Conservation (phyloP, 2,888 invertebrate species). For the Ophion slaviceki region DNA sequence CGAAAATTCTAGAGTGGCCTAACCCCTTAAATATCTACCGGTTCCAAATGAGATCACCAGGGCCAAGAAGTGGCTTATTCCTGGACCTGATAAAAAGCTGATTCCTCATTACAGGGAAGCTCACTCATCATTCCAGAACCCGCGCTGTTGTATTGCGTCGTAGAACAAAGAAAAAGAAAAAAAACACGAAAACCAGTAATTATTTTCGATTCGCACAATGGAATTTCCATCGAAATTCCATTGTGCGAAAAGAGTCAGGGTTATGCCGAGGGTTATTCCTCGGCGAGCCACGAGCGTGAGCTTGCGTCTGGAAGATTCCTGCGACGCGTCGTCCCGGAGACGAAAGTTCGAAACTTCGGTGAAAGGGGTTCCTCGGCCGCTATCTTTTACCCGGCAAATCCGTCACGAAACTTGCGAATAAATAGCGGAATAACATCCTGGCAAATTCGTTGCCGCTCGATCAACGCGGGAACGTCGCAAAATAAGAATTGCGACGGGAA, state of each 20-base stretch:
- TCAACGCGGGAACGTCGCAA: conserved; percentile 36
- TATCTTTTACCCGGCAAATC: conserved; percentile 51
- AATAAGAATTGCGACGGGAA: conserved; percentile 60
- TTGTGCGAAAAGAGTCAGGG: conserved; percentile 6
- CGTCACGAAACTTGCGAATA: conserved; percentile 58
- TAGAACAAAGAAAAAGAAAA: too few relatives aligned
- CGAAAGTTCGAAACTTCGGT: conserved; percentile 42
- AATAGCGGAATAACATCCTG: conserved; percentile 43
- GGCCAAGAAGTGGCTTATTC: too few relatives aligned
- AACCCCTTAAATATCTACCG: too few relatives aligned
- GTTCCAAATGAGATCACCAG: too few relatives aligned
- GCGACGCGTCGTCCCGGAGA: not conserved
- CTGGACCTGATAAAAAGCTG: too few relatives aligned
- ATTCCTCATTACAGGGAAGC: too few relatives aligned
- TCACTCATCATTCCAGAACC: too few relatives aligned
- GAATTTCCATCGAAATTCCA: not conserved
- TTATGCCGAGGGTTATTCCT: conserved; percentile 18
- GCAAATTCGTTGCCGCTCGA: conserved; percentile 18
- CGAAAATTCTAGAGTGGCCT: too few relatives aligned
- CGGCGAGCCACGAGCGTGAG: conserved; percentile 1
- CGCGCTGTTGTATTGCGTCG: too few relatives aligned
- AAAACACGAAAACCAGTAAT: too few relatives aligned
- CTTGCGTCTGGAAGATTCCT: conserved; percentile 12
- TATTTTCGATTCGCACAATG: too few relatives aligned
- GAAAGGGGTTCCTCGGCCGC: conserved; percentile 7